phyloP scores from a whole-genome alignment of 2,113 vertebrate species.

The Erinaceus europaeus region DNA sequence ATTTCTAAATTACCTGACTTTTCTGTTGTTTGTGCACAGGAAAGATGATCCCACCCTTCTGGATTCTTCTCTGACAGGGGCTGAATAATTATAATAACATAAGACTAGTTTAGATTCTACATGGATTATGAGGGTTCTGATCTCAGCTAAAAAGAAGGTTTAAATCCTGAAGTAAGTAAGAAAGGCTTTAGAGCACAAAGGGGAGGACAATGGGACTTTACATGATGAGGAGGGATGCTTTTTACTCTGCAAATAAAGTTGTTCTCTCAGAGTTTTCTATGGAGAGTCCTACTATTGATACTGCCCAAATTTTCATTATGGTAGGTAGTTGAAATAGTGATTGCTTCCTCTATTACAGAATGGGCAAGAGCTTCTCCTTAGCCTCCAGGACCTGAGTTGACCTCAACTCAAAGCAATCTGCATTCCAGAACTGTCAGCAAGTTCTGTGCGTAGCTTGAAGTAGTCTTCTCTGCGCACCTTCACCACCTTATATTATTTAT shows the following conservation, averaged over 20 bases:
- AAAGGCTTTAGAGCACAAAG: background rate
- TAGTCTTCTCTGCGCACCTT: background rate
- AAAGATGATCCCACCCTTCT: background rate
- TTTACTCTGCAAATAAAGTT: background rate
- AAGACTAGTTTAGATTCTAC: background rate
- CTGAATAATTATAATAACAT: background rate
- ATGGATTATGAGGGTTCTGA: background rate
- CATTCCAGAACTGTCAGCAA: background rate
- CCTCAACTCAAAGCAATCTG: background rate
- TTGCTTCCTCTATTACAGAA: background rate
- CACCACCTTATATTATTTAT: background rate
- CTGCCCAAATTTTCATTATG: background rate
- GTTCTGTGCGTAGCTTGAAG: background rate
- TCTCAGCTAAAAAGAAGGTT: background rate
- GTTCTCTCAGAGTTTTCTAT: background rate
- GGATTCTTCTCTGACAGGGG: too few relatives aligned
- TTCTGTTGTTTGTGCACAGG: background rate
- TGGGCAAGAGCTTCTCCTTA: background rate
- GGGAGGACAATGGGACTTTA: background rate
- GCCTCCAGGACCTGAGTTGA: background rate
- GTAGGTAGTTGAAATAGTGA: background rate
- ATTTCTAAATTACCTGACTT: background rate
- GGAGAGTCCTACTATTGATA: background rate
- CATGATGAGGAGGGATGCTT: background rate
- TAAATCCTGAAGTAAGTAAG: background rate